A percentile compares a stretch with the other conserved stretches of the same genome.
Evolutionary conservation across 2,797 vertebrate species (phyloP).

Genomic region (Leuciscus waleckii): DNA sequence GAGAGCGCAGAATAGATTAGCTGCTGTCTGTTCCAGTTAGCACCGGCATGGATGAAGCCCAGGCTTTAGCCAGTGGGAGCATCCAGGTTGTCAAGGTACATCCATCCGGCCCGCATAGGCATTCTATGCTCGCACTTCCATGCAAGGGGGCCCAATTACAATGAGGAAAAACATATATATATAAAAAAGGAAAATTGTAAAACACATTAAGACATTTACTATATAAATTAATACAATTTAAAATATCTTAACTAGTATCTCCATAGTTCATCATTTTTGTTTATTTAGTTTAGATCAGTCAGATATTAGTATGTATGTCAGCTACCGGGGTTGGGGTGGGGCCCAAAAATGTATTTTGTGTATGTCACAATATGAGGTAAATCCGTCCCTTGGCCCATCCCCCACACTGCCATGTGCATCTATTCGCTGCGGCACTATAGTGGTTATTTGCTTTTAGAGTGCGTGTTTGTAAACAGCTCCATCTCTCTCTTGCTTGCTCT

Average conservation of each 20-base stretch:
- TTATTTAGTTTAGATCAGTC: neutral
- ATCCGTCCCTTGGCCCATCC: neutral
- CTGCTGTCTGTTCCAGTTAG: conserved; percentile 63
- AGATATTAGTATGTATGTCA: neutral
- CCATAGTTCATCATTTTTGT: neutral
- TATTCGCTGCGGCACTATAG: neutral
- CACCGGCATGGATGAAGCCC: conserved; percentile 51
- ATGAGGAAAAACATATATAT: neutral
- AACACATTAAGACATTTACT: no score
- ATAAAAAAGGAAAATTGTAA: no score
- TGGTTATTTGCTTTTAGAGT: conserved; percentile 27
- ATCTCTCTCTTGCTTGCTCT: conserved; percentile 15
- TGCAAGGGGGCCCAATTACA: neutral
- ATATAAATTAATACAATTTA: neutral
- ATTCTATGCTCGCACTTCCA: neutral
- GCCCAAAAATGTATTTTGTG: neutral
- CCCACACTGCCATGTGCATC: conserved; percentile 7
- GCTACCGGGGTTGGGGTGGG: no score
- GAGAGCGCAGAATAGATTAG: conserved; percentile 53
- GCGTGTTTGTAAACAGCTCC: conserved; percentile 44
- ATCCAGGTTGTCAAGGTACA: conserved; percentile 64
- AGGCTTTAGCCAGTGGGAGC: conserved; percentile 55
- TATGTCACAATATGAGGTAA: neutral
- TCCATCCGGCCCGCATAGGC: conserved; percentile 38
- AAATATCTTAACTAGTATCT: neutral